A percentile compares a stretch with the other conserved stretches of the same genome.
Conservation (phyloP, 2,888 invertebrate genomes). For the Pristionchus maxplancki region DNA sequence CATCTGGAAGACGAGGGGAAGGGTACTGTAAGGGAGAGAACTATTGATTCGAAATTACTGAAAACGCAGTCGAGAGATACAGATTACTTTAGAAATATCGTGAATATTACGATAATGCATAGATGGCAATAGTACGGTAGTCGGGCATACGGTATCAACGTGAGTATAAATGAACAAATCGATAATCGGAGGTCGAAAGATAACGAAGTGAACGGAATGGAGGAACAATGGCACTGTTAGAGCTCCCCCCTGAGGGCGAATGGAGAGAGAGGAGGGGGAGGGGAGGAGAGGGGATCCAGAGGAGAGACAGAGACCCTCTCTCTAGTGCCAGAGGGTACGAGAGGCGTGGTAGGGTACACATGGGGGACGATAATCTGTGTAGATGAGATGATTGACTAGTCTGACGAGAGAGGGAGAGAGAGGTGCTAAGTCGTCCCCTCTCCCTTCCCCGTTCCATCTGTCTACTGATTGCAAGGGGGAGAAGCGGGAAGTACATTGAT, state of each 20-base stretch:
- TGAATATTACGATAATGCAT: background rate
- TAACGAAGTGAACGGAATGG: slow-evolving; percentile 14
- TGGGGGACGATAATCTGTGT: slow-evolving; percentile 30
- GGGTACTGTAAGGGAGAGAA: background rate
- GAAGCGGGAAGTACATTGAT: background rate
- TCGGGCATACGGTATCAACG: background rate
- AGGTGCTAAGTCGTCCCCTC: slow-evolving; percentile 9
- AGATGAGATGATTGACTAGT: slow-evolving; percentile 44
- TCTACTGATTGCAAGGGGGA: slow-evolving; percentile 29
- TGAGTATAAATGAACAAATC: background rate
- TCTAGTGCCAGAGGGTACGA: slow-evolving; percentile 7
- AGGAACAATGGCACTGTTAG: slow-evolving; percentile 25
- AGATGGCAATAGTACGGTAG: background rate
- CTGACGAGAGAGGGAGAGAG: background rate
- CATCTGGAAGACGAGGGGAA: slow-evolving; percentile 20
- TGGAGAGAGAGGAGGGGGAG: slow-evolving; percentile 16
- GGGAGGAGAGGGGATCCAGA: slow-evolving; percentile 19
- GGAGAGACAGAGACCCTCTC: slow-evolving; percentile 22
- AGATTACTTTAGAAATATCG: background rate
- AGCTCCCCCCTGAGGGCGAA: slow-evolving; percentile 2
- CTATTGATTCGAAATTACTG: background rate
- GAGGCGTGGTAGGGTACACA: slow-evolving; percentile 45
- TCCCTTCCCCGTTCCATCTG: background rate
- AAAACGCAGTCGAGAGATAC: background rate
- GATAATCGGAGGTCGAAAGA: background rate